A percentile compares a stretch with the other conserved stretches of the same genome.
Evolutionary conservation across 2,113 vertebrate genomes (phyloP).

Genomic region (Bubo blakistoni): DNA sequence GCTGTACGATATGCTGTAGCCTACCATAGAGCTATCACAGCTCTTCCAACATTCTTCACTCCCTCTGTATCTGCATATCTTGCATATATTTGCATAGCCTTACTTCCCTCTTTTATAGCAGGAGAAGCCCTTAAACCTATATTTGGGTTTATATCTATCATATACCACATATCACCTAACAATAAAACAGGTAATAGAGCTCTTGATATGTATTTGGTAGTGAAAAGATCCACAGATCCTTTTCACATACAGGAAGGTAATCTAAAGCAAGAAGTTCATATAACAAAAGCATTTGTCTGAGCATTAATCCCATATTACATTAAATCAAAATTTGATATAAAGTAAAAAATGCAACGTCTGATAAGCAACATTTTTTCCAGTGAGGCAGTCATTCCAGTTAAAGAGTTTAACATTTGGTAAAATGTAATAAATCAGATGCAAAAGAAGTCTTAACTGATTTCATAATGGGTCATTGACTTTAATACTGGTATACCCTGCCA

Average conservation of each 20-base stretch:
- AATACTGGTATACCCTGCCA: not conserved
- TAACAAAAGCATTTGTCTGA: not conserved
- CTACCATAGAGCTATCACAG: not conserved
- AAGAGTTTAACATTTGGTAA: not conserved
- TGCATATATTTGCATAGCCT: not conserved
- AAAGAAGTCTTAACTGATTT: not conserved
- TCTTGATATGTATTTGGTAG: accelerated
- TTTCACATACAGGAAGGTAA: not conserved
- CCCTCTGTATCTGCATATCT: not conserved
- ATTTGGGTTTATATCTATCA: accelerated
- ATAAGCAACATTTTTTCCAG: not conserved
- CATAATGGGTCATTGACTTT: not conserved
- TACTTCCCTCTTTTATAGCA: not conserved
- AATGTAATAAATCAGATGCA: not conserved
- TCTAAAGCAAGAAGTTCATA: not conserved
- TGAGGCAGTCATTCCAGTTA: not conserved
- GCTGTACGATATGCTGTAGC: not conserved
- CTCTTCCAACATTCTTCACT: not conserved
- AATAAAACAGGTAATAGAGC: not conserved
- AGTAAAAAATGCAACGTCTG: not conserved
- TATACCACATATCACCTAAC: not conserved
- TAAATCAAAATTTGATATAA: not conserved
- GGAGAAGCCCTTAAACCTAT: not conserved
- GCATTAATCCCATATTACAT: not conserved
- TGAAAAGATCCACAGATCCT: not conserved